Evolutionary conservation across 2,797 vertebrate species (phyloP), one percentile per base, ranked within the genome.

Genomic region (Emys orbicularis): DNA sequence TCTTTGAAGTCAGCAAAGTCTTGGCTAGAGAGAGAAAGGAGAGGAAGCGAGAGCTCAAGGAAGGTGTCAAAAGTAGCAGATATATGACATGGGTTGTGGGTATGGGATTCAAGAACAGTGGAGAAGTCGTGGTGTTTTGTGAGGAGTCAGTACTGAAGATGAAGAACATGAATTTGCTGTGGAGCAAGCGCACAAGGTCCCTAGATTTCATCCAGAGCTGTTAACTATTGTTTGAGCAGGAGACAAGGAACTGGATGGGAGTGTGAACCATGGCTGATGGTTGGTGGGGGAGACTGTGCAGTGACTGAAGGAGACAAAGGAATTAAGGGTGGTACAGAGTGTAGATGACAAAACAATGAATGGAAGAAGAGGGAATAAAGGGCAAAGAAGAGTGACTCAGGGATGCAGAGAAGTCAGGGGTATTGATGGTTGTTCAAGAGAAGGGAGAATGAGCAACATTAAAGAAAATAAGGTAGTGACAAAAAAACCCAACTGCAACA

Each of bases 401-500:
- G 50, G 21, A n/a, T 93, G 79, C 72, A 83, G 72, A 85, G 81
- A 21, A 92, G 57, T 59, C 16, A 61, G 18, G 8, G 56, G 54
- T 91, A 77, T 84, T 88, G 84, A 59, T 57, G 56, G 31, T 84
- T 79, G 86, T 37, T 29, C 68, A 94, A 96, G 53, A 92, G 68
- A 84, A 92, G 84, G 44, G 54, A 92, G 44, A 95, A 92, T 80
- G 90, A 88, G 44, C 53, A 96, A 84, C 52, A 90, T 44, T 59
- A 86, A 86, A 93, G 54, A 90, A 34, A 53, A 77, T 87, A 90
- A 90, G 93, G 88, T 90, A 86, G 44, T 31, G n/a, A 86, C 87
- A 57, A 90, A 82, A 95, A 95, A 88, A 91, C 97, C 96, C 83
- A 23, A 85, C 25, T 85, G 29, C 44, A 59, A n/a, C 81, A 84